phyloP scores from a whole-genome alignment of 2,797 vertebrate genomes.

The Cichlasoma orientale region DNA sequence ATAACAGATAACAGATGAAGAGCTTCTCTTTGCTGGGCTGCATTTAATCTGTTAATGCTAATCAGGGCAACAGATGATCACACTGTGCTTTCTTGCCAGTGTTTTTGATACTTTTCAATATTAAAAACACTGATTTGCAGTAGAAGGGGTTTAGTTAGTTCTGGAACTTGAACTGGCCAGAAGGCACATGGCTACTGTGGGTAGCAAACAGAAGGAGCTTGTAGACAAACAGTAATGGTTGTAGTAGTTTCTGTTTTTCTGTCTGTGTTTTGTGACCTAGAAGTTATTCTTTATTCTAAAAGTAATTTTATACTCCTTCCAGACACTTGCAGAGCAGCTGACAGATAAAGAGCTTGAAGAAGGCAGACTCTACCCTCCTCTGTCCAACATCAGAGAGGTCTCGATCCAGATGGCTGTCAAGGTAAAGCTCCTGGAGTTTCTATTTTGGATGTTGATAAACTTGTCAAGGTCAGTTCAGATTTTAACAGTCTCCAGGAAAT shows the following conservation, averaged over 20 bases:
- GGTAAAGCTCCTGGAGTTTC: slow-evolving; percentile 75
- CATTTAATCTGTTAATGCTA: slow-evolving; percentile 16
- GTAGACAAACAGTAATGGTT: not conserved
- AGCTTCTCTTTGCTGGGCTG: slow-evolving; percentile 23
- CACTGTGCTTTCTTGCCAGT: not conserved
- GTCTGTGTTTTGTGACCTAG: not conserved
- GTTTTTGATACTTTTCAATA: not conserved
- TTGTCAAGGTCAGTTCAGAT: not conserved
- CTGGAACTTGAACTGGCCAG: not conserved
- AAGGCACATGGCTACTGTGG: not conserved
- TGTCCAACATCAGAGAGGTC: slow-evolving; percentile 95
- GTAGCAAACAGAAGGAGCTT: not conserved
- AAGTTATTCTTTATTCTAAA: slow-evolving; percentile 2
- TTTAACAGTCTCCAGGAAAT: not conserved
- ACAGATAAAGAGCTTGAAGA: slow-evolving; percentile 87
- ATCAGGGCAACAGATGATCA: slow-evolving; percentile 1
- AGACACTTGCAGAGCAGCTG: slow-evolving; percentile 90
- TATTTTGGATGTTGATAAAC: not conserved
- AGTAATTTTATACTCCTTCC: slow-evolving; percentile 10
- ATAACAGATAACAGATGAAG: slow-evolving; percentile 50
- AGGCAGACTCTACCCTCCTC: slow-evolving; percentile 92
- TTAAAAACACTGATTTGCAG: not conserved
- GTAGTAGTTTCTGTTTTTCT: not conserved
- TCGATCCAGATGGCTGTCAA: slow-evolving; percentile 92
- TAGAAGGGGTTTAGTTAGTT: not conserved